phyloP scores from a whole-genome alignment of 2,797 vertebrate genomes.

The Channallabes apus region DNA sequence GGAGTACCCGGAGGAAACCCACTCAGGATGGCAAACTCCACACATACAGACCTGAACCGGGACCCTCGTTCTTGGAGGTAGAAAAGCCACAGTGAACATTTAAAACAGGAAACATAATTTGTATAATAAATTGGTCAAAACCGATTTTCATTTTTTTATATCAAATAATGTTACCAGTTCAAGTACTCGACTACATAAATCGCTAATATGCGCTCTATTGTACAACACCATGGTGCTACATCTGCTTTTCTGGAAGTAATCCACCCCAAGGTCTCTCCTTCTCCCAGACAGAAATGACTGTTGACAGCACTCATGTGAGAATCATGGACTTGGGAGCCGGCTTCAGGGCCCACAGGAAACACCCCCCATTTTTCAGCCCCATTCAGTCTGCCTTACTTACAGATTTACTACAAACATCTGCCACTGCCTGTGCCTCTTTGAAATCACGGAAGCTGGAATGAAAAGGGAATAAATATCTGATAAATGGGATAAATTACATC shows the following conservation, averaged over 20 bases:
- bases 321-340: slow-evolving; percentile 57
- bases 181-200: background rate
- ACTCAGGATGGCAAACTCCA: no score
- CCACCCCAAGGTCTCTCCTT: background rate
- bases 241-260: background rate
- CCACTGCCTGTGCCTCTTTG: slow-evolving; percentile 20
- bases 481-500: background rate
- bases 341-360: slow-evolving; percentile 40
- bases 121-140: background rate
- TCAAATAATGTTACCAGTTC: no score
- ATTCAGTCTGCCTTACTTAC: slow-evolving; percentile 47
- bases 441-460: background rate
- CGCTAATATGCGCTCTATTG: background rate
- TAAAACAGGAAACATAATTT: background rate
- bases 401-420: slow-evolving; percentile 59
- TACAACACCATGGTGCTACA: background rate
- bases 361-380: slow-evolving; percentile 22
- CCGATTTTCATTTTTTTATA: no score
- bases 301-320: slow-evolving; percentile 60
- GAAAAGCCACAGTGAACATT: background rate
- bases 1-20: no score
- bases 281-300: slow-evolving; percentile 13
- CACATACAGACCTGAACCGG: no score
- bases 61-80: no score
- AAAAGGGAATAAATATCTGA: slow-evolving; percentile 5